Evolutionary conservation across 2,797 vertebrate genomes (phyloP).

Genomic region (Phoeniculus purpureus): DNA sequence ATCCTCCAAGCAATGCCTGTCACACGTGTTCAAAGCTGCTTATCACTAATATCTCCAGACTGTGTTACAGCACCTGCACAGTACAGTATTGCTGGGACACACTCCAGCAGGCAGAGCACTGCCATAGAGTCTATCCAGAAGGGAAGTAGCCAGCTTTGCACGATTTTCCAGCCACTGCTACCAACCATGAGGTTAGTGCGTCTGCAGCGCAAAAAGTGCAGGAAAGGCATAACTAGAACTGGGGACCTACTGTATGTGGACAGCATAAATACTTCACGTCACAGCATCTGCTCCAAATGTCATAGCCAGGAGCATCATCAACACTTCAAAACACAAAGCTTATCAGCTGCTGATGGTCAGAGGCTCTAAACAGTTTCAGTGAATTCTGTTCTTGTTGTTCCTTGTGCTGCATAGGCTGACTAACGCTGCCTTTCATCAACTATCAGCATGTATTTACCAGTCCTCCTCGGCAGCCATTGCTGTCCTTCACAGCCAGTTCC

Average conservation of each 20-base stretch:
- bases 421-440: neutral
- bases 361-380: neutral
- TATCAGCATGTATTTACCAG: neutral
- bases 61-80: neutral
- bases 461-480: neutral
- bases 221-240: neutral
- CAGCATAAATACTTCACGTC: accelerated
- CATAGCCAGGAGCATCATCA: neutral
- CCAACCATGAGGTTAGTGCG: neutral
- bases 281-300: neutral
- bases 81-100: accelerated
- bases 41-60: neutral
- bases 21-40: neutral
- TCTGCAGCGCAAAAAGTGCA: neutral
- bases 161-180: neutral
- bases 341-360: neutral
- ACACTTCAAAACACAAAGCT: neutral
- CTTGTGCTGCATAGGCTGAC: neutral
- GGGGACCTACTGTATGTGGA: accelerated
- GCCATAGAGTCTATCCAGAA: neutral
- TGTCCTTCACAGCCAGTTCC: neutral
- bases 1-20: neutral
- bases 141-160: neutral
- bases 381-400: neutral
- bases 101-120: neutral